Base-by-base conservation (phyloP, 2,113 vertebrate genomes). In the Sardina pilchardus region DNA sequence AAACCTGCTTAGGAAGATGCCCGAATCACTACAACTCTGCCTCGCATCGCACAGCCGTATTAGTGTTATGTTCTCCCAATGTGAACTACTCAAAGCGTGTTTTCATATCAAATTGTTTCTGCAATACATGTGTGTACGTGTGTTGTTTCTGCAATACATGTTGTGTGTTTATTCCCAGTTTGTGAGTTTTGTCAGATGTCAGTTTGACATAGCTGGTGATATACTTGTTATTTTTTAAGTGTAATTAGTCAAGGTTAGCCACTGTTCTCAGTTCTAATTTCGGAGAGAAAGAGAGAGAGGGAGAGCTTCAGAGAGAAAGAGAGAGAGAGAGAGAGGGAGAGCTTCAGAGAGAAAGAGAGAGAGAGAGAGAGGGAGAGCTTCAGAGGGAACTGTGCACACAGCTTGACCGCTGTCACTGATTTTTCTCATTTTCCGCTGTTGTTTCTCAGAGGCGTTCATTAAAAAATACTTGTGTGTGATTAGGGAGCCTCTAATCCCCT, bases 401-500 rank as follows among this genome's bases (percentile, higher is more conserved):
- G 26, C 26, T 30, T 12, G 63, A 30, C 63, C 63, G 8, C 26
- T 30, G 21, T 63, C 56, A 63, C 24, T 21, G 19, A 56, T 34
- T 71, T 71, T 71, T 71, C 16, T 71, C 30, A 34, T 71, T 71
- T 71, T 71, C 10, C 63, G 2, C 63, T 8, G n/a, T 10, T 34
- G 59, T 71, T 34, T 71, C 34, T 86, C 81, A 81, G 71, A 81
- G 45, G 82, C 47, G 45, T 81, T 88, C 83, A 85, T 83, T 43
- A 81, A 82, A 88, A 88, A 85, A 67, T 67, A 81, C 16, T 84
- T 34, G n/a, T 21, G 63, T 85, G 63, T 85, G 78, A 85, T 84
- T 82, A 86, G 50, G 17, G 84, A 43, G 67, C 44, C 83, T 50
- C 39, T 90, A 88, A 90, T 88, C 56, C 75, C 84, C 89, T 47